phyloP scores from a whole-genome alignment of 2,888 invertebrate species.

The Andricus curvator region DNA sequence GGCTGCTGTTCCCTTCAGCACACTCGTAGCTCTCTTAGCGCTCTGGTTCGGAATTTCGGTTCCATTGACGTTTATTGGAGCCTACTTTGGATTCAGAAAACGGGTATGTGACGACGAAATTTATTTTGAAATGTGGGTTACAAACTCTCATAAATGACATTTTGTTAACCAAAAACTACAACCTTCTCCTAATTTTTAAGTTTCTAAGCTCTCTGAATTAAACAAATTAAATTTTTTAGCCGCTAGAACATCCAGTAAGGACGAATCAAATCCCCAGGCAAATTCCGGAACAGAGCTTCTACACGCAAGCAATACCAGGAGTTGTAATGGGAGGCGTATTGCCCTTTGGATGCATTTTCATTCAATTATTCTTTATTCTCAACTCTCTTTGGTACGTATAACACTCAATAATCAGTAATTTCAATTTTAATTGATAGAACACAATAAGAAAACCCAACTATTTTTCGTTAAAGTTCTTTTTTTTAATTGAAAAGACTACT shows the following conservation, averaged over 20 bases:
- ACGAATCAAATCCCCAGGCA: slow-evolving; percentile 99
- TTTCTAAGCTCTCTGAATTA: not conserved
- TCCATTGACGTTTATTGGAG: slow-evolving; percentile 97
- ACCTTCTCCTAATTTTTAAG: not conserved
- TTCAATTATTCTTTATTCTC: slow-evolving; percentile 98
- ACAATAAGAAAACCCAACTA: too few relatives aligned
- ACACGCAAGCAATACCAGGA: slow-evolving; percentile 97
- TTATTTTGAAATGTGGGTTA: too few relatives aligned
- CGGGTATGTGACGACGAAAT: slow-evolving; percentile 82
- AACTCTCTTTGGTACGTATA: slow-evolving; percentile 95
- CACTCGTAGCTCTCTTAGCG: slow-evolving; percentile 94
- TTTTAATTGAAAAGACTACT: too few relatives aligned
- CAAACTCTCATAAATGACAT: not conserved
- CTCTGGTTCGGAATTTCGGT: slow-evolving; percentile 99
- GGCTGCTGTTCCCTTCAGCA: slow-evolving; percentile 98
- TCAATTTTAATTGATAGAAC: too few relatives aligned
- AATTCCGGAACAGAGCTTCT: slow-evolving; percentile 99
- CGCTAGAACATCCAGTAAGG: slow-evolving; percentile 97
- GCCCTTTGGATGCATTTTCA: slow-evolving; percentile 99
- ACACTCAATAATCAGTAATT: too few relatives aligned
- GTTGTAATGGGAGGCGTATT: slow-evolving; percentile 99
- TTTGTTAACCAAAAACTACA: not conserved
- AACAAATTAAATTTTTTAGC: slow-evolving; percentile 80
- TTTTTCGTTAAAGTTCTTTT: too few relatives aligned
- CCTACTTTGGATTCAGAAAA: slow-evolving; percentile 99